Base-by-base conservation (phyloP, 2,113 vertebrate genomes). In the Cromileptes altivelis region DNA sequence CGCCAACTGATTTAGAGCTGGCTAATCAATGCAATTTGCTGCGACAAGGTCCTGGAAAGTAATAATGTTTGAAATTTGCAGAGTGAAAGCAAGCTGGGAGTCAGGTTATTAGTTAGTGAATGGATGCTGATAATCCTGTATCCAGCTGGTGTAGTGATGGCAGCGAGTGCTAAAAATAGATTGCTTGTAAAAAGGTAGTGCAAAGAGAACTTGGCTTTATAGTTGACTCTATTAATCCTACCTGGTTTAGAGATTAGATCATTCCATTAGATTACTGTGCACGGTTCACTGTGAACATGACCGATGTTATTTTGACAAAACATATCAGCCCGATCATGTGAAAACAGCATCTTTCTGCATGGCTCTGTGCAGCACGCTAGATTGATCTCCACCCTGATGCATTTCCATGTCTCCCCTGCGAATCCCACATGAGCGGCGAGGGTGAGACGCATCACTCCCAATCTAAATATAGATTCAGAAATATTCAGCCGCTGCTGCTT, bases 381-480 rank as follows among this genome's bases (percentile, higher is more conserved):
- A 88, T 89, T 88, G 88, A 91, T 92, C 88, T 81, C 74, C 82
- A 45, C 80, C 78, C 86, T 81, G 87, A 86, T 83, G 71, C 75
- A 76, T 91, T 77, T 82, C 87, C 88, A 88, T 67, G 86, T 80
- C 78, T 58, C 80, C 37, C 64, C 71, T 73, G 49, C n/a, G 67
- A 73, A 70, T 84, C 88, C 63, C 85, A 85, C 78, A 85, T 68
- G 88, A 89, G 82, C 85, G 86, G 82, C 40, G 69, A 87, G 85
- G 84, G 78, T 73, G 85, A 84, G 88, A 85, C 80, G 78, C 86
- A 91, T 93, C 86, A 68, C 90, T 91, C 82, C 85, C 79, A 76
- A 84, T 90, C 94, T 95, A 95, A 94, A 95, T 90, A 94, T 95
- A 95, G 94, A 93, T 68, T 63, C 82, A 56, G 86, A 87, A 90